Conservation (phyloP, 2,113 vertebrate species). For the Loxodonta africana region DNA sequence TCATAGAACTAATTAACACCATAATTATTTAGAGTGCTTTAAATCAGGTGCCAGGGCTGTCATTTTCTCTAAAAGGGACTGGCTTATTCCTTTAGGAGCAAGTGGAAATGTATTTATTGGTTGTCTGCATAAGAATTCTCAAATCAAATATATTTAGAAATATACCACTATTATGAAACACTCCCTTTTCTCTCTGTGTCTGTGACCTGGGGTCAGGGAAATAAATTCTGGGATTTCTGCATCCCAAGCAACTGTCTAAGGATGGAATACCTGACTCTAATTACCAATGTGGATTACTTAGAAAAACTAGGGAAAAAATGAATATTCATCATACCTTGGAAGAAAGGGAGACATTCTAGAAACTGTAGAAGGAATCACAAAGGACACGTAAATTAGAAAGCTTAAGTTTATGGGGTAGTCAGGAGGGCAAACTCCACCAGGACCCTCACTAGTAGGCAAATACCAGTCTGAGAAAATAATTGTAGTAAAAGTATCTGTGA, state of each 20-base stretch:
- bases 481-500: background rate
- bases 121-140: constrained; percentile 55
- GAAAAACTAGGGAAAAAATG: constrained; percentile 14
- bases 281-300: background rate
- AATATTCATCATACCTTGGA: constrained; percentile 43
- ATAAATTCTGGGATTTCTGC: constrained; percentile 25
- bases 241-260: constrained; percentile 20
- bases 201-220: constrained; percentile 7
- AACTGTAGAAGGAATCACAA: background rate
- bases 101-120: constrained; percentile 24
- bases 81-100: constrained; percentile 54
- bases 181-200: constrained; percentile 3
- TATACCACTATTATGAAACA: background rate
- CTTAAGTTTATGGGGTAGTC: background rate
- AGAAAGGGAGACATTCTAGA: constrained; percentile 43
- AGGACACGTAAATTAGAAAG: background rate
- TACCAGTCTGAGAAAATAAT: background rate
- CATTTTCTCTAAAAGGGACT: constrained; percentile 49
- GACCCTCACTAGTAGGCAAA: background rate
- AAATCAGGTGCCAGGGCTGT: background rate
- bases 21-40: constrained; percentile 65
- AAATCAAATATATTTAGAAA: constrained; percentile 56
- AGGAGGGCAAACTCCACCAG: background rate
- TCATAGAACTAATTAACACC: constrained; percentile 51
- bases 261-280: background rate